Evolutionary conservation across 1,140 invertebrate genomes (phyloP), one percentile per base, ranked within the genome.

Genomic region (Nasonia longicornis): DNA sequence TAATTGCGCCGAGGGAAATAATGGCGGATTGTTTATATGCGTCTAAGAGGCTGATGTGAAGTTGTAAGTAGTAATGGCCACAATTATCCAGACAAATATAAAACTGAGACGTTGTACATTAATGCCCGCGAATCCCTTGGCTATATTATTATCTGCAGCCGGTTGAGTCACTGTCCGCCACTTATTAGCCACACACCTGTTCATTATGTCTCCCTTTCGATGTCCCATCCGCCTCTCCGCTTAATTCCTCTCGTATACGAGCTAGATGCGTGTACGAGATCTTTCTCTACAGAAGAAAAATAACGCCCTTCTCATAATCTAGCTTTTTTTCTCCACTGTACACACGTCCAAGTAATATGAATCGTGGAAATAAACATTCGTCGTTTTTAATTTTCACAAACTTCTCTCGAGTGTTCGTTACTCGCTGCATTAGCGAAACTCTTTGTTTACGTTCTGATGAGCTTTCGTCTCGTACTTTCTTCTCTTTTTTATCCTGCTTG

Each of bases 1-100:
- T n/a, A 58, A 58, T 58, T 20, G 52, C 52, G 4, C 3, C 6
- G 7, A 58, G 16, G 52, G 6, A 58, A 58, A 58, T n/a, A n/a
- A 58, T 58, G 20, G 14, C 6, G 52, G 16, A 58, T 58, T 58
- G 52, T 58, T 58, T 58, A 58, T 58, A n/a, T n/a, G 52, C 52
- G 2, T n/a, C 22, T 67, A 31, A 67, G 8, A 67, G 22, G 16
- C 29, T 29, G 66, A 67, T 29, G 66, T 31, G 66, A 67, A 67
- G 29, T 29, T 67, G 10, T 31, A 29, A 67, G 66, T 11, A 67
- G 66, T 16, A 67, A 67, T 67, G 8, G 22, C 69, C 69, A 70
- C 16, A 70, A 70, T 70, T 70, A 70, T n/a, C 29, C 69, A 20
- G 69, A 70, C 69, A 70, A 70, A 70, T 70, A 70, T 70, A 35